These are phyloP conservation scores for Bos indicus DNA, from an alignment of 2,113 vertebrate genomes.

Conservation along the genomic window DNA sequence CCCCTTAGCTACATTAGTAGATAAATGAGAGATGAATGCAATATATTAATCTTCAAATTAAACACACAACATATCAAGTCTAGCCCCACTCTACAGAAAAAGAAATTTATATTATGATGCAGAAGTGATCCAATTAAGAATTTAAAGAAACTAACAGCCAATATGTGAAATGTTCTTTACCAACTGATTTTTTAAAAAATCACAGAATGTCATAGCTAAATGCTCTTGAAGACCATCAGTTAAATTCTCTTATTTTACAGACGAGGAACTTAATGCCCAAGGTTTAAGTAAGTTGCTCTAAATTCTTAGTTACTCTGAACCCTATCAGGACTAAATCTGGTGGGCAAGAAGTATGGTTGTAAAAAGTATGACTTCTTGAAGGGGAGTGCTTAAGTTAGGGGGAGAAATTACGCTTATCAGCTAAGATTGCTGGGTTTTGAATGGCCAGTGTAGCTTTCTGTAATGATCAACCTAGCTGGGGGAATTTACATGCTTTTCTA, in stretches of 20 bases:
- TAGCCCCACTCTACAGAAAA: neutral
- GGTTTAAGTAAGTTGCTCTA: neutral
- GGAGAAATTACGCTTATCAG: neutral
- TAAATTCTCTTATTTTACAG: neutral
- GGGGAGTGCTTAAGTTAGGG: neutral
- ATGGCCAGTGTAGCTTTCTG: neutral
- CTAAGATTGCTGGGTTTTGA: neutral
- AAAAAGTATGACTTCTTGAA: neutral
- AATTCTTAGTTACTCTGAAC: neutral
- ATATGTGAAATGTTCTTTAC: neutral
- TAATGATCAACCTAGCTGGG: neutral
- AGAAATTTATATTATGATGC: neutral
- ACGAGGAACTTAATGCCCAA: neutral
- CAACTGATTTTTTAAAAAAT: neutral
- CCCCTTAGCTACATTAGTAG: neutral
- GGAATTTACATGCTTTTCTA: neutral
- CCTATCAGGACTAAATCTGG: neutral
- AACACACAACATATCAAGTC: neutral
- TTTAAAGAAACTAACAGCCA: neutral
- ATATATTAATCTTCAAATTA: conserved; percentile 12
- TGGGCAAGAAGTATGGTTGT: neutral
- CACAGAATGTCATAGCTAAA: neutral
- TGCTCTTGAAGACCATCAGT: neutral
- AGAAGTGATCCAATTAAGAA: neutral
- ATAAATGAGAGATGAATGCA: neutral